Evolutionary conservation across 2,113 vertebrate genomes (phyloP), one percentile per base, ranked within the genome.

Genomic region (Cnemophilus loriae): DNA sequence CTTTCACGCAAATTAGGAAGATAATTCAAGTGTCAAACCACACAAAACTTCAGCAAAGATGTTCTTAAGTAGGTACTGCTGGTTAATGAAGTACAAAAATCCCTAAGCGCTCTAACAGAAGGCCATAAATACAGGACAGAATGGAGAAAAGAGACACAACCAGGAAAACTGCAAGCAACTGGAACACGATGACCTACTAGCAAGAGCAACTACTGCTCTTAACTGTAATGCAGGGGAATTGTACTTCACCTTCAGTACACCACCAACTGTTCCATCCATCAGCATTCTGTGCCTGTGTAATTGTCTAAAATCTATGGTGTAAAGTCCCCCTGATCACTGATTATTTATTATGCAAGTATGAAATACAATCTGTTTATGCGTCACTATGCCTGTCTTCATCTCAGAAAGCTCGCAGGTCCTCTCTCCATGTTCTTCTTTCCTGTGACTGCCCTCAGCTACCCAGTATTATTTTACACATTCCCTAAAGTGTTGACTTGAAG

Each of bases 401-500:
- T 64, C n/a, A 57, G 30, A 73, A 85, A 79, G n/a, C 46, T 46
- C 42, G 16, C 11, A 44, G 32, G 14, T 65, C n/a, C 32, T 41
- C 69, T 79, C 27, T 35, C 50, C 28, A 13, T 9, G 27, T 76
- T 42, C 17, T 79, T 47, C 49, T 60, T 83, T 67, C 70, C 57
- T 35, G 27, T 30, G 20, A 75, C 35, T 73, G 55, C 35, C 57
- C 67, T 69, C 63, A 63, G 32, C 57, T 63, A 76, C 20, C 15
- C 59, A 49, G 1, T n/a, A 33, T 21, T 68, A 71, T 21, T 74
- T 76, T 55, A 50, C 10, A 32, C 8, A 35, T 16, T 78, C 52
- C 39, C 56, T 80, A 77, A 90, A 91, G 86, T 6, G 19, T 13
- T 64, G 61, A 61, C 81, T 69, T 61, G 85, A 95, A 90, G 87